These are phyloP conservation scores for Polia nebulosa DNA, from an alignment of 2,888 invertebrate species.

Conservation along the genomic window DNA sequence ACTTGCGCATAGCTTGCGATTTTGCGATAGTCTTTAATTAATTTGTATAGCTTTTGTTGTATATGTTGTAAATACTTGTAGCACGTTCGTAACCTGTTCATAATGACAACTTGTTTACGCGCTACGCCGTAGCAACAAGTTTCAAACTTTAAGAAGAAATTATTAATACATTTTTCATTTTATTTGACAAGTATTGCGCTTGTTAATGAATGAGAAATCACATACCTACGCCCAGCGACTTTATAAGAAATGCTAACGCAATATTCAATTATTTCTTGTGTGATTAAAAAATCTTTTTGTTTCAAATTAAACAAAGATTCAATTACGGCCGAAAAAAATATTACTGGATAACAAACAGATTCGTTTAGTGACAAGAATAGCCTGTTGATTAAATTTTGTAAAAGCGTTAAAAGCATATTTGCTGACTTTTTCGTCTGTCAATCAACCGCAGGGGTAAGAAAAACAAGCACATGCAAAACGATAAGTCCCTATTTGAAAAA, in stretches of 20 bases:
- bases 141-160: constrained; percentile 11
- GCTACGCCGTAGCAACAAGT: constrained; percentile 39
- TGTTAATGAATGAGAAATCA: background rate
- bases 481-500: background rate
- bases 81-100: background rate
- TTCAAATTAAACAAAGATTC: background rate
- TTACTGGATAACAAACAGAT: constrained; percentile 18
- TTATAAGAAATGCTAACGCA: constrained; percentile 20
- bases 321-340: background rate
- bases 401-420: background rate
- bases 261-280: constrained; percentile 5
- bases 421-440: background rate
- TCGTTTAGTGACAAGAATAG: constrained; percentile 7
- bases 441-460: background rate
- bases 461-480: background rate
- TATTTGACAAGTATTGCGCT: constrained; percentile 5
- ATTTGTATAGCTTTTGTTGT: background rate
- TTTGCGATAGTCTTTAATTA: constrained; percentile 22
- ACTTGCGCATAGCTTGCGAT: constrained; percentile 19
- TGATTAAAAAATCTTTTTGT: constrained; percentile 3
- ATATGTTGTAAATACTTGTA: background rate
- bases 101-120: background rate
- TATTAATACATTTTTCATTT: background rate
- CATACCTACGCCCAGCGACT: constrained; percentile 38
- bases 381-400: constrained; percentile 12